phyloP scores from a whole-genome alignment of 1,140 invertebrate species.

The Eriosoma lanigerum region DNA sequence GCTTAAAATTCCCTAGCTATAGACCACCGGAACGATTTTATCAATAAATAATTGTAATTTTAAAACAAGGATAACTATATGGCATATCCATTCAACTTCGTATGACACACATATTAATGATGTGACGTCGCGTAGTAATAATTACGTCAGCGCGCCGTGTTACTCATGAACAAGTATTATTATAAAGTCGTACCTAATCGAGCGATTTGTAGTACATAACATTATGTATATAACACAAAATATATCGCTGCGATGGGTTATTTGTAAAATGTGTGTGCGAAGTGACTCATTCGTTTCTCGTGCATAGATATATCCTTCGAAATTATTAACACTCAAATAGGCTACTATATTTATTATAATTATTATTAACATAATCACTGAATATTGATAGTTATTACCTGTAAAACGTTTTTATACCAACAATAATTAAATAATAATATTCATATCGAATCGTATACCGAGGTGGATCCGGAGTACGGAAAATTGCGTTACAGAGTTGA shows the following conservation, averaged over 20 bases:
- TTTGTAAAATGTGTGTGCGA: background rate
- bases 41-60: background rate
- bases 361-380: too few species aligned
- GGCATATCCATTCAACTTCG: background rate
- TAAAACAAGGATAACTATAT: conserved; percentile 1
- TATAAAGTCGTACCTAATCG: background rate
- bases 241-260: conserved; percentile 2
- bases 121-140: conserved; percentile 42
- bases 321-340: background rate
- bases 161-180: conserved; percentile 39
- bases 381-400: too few species aligned
- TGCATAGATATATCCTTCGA: background rate
- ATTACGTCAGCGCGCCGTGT: conserved; percentile 42
- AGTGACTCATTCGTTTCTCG: conserved; percentile 11
- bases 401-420: too few species aligned
- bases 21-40: background rate
- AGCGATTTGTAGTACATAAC: conserved; percentile 30
- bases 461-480: too few species aligned
- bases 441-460: too few species aligned
- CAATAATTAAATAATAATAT: too few species aligned
- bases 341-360: too few species aligned
- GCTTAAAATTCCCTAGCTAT: background rate
- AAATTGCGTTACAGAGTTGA: too few species aligned
- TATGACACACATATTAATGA: conserved; percentile 47
- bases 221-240: too few species aligned